Conservation (phyloP, 2,797 vertebrate species). For the Euphonia xanthogaster region DNA sequence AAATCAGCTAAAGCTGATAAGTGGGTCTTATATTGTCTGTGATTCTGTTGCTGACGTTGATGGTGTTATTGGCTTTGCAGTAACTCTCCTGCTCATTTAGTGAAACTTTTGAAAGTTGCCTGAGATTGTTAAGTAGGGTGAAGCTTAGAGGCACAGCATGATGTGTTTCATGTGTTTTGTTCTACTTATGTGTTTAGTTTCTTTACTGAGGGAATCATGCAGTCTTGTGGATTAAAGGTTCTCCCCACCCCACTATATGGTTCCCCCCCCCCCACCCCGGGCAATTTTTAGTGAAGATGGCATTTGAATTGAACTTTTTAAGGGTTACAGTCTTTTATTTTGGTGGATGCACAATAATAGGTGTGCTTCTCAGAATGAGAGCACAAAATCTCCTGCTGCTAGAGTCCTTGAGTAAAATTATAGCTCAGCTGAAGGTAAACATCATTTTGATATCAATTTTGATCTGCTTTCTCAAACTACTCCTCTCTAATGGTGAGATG, state of each 20-base stretch:
- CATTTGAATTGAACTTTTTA: not conserved
- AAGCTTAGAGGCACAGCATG: not conserved
- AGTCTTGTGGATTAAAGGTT: not conserved
- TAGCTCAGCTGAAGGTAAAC: not conserved
- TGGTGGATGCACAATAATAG: not conserved
- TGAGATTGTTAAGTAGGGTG: not conserved
- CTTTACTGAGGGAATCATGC: not conserved
- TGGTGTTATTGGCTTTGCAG: not conserved
- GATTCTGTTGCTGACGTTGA: not conserved
- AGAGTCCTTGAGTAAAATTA: not conserved
- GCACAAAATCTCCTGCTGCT: not conserved
- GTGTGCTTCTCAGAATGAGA: not conserved
- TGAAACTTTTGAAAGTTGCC: not conserved
- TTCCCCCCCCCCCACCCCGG: not conserved
- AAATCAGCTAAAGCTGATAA: not conserved
- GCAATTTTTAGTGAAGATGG: not conserved
- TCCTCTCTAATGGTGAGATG: not conserved
- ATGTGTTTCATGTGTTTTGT: not conserved
- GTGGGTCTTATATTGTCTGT: not conserved
- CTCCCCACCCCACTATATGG: rapidly evolving
- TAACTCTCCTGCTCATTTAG: not conserved
- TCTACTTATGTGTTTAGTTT: not conserved
- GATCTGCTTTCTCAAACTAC: not conserved
- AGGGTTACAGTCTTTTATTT: not conserved
- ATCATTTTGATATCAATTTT: not conserved